Base-by-base conservation (phyloP, 2,888 invertebrate genomes). In the Leptothorax acervorum region DNA sequence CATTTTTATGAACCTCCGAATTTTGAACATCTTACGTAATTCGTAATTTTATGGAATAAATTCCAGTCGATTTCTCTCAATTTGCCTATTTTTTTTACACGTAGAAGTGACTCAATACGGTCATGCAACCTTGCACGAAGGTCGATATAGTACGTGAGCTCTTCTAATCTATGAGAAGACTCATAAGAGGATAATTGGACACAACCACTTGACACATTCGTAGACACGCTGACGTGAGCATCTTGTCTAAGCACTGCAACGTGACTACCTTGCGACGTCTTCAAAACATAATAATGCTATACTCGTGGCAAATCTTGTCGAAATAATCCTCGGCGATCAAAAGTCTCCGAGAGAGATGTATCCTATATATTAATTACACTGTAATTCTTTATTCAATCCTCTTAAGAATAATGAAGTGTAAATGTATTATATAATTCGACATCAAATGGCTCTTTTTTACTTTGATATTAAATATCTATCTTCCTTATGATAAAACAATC, bases 161-260 rank as follows among this genome's bases (percentile, higher is more conserved):
- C 70, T 28, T 81, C 60, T 51, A 71, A 81, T 81, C 57, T 71
- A 39, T 62, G 57, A 70, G 60, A n/a, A 9, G 62, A 74, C 66
- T 86, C 51, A 57, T 71, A 86, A 89, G 84, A 75, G 90, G 85
- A 83, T 87, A 90, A 91, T 91, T 90, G 87, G 51, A 79, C 79
- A 53, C 63, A 83, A 86, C 70, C 51, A 74, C 82, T 63, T 28
- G 53, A 55, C 74, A 60, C 42, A 62, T 48, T 81, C 60, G 70
- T 35, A 76, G 45, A 39, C 31, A 73, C 39, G 89, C 71, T 87
- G 73, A 83, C 15, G 45, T 82, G 70, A 71, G 39, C 23, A 39
- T 15, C 9, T 12, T 45, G 28, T 48, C 57, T 51, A 23, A 60
- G 18, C 9, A 48, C n/a, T 70, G 11, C 18, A 31, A 78, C 65